These are phyloP conservation scores for Lamellibrachia luymesi DNA, from an alignment of 1,140 invertebrate species.

Conservation along the genomic window DNA sequence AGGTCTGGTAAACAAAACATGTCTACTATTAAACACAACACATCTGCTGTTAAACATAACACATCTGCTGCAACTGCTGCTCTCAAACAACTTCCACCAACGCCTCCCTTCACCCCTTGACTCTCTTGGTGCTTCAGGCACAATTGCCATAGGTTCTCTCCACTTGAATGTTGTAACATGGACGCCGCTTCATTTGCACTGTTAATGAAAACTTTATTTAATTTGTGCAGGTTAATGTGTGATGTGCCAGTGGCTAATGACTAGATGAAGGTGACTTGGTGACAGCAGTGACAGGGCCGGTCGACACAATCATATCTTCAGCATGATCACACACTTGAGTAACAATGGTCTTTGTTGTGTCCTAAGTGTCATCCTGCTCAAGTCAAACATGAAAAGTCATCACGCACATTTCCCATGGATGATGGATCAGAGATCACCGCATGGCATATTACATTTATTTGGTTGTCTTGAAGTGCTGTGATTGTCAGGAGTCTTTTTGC, in stretches of 20 bases:
- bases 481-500: background rate
- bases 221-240: background rate
- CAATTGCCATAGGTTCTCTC: background rate
- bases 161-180: background rate
- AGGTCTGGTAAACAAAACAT: too few species aligned
- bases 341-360: background rate
- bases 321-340: background rate
- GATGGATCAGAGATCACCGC: background rate
- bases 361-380: background rate
- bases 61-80: background rate
- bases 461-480: background rate
- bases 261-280: background rate
- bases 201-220: background rate
- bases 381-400: background rate
- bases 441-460: background rate
- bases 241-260: background rate
- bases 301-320: background rate
- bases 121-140: background rate
- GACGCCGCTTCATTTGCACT: background rate
- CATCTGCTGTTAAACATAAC: too few species aligned
- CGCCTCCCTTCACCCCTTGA: background rate
- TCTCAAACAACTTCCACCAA: background rate
- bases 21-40: too few species aligned
- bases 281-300: background rate
- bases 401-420: background rate